Base-by-base conservation (phyloP, 2,113 vertebrate species). In the Mobula birostris region DNA sequence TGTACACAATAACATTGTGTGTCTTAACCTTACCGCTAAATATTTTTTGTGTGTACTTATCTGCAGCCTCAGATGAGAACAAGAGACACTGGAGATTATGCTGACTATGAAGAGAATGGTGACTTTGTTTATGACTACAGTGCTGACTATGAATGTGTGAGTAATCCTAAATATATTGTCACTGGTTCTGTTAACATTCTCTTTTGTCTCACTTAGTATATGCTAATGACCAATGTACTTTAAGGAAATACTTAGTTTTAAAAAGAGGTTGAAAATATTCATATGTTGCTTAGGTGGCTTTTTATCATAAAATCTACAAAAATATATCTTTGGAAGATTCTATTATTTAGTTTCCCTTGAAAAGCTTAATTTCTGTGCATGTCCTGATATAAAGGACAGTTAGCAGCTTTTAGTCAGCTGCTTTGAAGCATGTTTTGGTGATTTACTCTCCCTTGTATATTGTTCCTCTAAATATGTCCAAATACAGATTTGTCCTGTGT, bases 61-160 rank as follows among this genome's bases (percentile, higher is more conserved):
- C 85, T 56, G 24, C 95, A 96, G 96, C 72, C 94, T 66, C 94
- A 96, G 96, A 93, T 95, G 94, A 95, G 74, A 95, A 94, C 94
- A 27, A 56, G 93, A 48, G 96, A 96, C 94, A 83, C 91, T 76
- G 91, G 91, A 74, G 91, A 93, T 56, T 93, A 93, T 74, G 70
- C 87, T 95, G 94, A 95, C 94, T 96, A 96, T 94, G 96, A 96
- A 95, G 95, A 95, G 7, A 94, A 82, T 79, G 91, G 94, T 15
- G 95, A 19, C 94, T 19, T 96, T n/a, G 76, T 96, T 94, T 97
- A 96, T 95, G 95, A 95, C 14, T 97, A 95, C 95, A 95, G 96
- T 58, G 95, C 95, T 94, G 96, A 96, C 27, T 94, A 95, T 94
- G 94, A 95, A 94, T 95, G 94, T 95, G 94, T 97, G 96, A 96